Evolutionary conservation across 2,888 invertebrate genomes (phyloP), one percentile per base, ranked within the genome.

Genomic region (Pterobdella sp.): DNA sequence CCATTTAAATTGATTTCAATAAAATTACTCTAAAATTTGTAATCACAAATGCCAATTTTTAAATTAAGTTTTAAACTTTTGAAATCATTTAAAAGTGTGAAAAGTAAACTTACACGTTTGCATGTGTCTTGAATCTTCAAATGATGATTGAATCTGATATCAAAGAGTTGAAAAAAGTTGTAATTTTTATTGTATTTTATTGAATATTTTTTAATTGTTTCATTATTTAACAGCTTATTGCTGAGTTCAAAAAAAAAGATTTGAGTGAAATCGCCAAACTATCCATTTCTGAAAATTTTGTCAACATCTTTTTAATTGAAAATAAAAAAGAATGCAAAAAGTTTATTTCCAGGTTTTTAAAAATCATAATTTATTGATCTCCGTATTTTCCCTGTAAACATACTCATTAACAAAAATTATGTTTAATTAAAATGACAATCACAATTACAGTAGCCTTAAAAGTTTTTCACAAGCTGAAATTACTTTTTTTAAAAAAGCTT

Each of bases 361-460:
- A n/a, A n/a, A n/a, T n/a, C n/a, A n/a, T n/a, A n/a, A n/a, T n/a
- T n/a, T 22, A 49, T 49, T 18, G 14, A 49, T 49, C 14, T 22
- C 14, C 52, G 22, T 49, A 63, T 32, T 3, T 42, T 49, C 42
- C 42, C 1, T 31, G 32, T 69, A 69, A 18, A 70, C 31, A 52
- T 32, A 70, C 7, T 32, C 4, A 1, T 70, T 26, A 0, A 70
- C 29, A 2, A 32, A 70, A n/a, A 70, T 70, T 37, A 31, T 42
- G 49, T 42, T 14, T 22, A 42, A 22, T 42, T 42, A 42, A 14
- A 22, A 42, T 42, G 49, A 22, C 7, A 42, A 14, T 7, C 49
- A 42, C 14, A 52, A 31, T 1, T 69, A 42, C 10, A 1, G 32
- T 35, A 34, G 37, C 14, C 18, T 1, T 29, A 67, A 34, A 29